Conservation (phyloP, 30 jellyfish, hydroid and myxozoan genomes). For the Rhopilema esculentum region DNA sequence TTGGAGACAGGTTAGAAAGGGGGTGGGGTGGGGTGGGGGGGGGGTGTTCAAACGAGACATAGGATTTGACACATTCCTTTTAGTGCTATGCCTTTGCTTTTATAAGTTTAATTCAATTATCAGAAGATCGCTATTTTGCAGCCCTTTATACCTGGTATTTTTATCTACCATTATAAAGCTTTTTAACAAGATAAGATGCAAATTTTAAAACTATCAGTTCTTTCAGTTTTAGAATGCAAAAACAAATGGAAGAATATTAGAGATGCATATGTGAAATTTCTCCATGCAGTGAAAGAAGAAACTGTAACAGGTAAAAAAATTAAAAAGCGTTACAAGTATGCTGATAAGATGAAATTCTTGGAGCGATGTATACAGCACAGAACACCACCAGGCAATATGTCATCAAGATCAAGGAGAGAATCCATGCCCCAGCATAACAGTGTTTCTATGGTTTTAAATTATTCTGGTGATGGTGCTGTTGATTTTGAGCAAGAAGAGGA, state of each 20-base stretch:
- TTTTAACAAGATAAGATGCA: no score
- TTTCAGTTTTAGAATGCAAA: slow-evolving; percentile 75
- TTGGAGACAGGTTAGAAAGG: no score
- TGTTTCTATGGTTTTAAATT: slow-evolving; percentile 63
- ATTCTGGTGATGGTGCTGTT: slow-evolving; percentile 21
- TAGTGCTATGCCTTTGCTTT: no score
- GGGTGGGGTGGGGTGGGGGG: no score
- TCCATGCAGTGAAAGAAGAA: slow-evolving; percentile 51
- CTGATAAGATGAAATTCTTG: slow-evolving; percentile 64
- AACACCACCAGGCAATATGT: slow-evolving; percentile 50
- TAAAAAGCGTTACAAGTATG: slow-evolving; percentile 68
- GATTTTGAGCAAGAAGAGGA: slow-evolving; percentile 1
- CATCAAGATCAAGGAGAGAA: slow-evolving; percentile 33
- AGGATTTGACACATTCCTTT: no score
- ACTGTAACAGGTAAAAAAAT: slow-evolving; percentile 44
- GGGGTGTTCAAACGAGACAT: no score
- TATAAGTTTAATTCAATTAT: no score
- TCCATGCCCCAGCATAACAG: slow-evolving; percentile 60
- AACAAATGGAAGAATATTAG: slow-evolving; percentile 80
- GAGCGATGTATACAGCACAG: slow-evolving; percentile 71
- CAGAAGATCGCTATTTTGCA: no score
- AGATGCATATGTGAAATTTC: slow-evolving; percentile 75
- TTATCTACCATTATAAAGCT: no score
- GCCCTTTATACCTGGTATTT: no score
- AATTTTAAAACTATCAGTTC: no score